phyloP scores from a whole-genome alignment of 2,797 vertebrate species.

The Chaetodon trifasciatus region DNA sequence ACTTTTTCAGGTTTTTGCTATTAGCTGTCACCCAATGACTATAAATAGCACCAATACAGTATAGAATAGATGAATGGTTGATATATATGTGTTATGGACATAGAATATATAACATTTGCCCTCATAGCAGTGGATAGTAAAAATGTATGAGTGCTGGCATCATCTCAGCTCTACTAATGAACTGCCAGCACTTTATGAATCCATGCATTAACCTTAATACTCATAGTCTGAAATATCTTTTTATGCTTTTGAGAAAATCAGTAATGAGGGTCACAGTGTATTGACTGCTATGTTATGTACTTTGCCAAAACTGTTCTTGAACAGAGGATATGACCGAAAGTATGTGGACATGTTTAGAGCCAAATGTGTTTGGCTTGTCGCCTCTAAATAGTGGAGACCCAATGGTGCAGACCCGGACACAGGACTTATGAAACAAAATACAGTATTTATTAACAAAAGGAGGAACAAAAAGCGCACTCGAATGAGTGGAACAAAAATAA shows the following conservation, averaged over 20 bases:
- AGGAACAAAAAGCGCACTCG: no score
- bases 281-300: neutral
- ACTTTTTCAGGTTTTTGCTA: neutral
- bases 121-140: neutral
- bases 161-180: neutral
- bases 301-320: neutral
- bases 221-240: neutral
- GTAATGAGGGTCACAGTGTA: neutral
- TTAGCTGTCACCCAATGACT: neutral
- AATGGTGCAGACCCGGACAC: no score
- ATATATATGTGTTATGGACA: neutral
- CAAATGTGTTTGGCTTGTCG: no score
- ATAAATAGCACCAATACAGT: neutral
- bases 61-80: neutral
- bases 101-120: neutral
- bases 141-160: constrained; percentile 17
- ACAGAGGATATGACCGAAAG: neutral
- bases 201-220: constrained; percentile 12
- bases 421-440: no score
- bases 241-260: neutral
- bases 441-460: no score
- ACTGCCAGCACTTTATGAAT: constrained; percentile 14
- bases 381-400: no score
- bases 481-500: no score
- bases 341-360: neutral